phyloP scores from a whole-genome alignment of 2,888 invertebrate species.

The Eupithecia insigniata region DNA sequence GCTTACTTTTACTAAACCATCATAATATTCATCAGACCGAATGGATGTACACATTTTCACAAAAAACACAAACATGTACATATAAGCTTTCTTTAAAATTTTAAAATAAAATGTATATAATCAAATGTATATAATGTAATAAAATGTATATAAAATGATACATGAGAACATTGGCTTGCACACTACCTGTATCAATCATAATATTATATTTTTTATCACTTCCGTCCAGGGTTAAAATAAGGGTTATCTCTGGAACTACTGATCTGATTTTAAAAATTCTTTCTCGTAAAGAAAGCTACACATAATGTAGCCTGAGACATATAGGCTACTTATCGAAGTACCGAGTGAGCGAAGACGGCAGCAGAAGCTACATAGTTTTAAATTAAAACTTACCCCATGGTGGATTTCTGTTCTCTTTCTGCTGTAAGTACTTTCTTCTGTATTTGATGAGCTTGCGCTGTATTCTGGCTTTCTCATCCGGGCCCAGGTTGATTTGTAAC shows the following conservation, averaged over 20 bases:
- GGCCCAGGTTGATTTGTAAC: slow-evolving; percentile 85
- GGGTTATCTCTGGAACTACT: not conserved
- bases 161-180: not conserved
- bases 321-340: not conserved
- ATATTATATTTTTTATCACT: not conserved
- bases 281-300: not conserved
- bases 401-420: slow-evolving; percentile 88
- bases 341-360: not conserved
- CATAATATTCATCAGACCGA: not conserved
- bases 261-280: not conserved
- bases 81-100: not conserved
- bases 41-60: not conserved
- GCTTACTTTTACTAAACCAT: too few relatives aligned
- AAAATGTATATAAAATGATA: too few relatives aligned
- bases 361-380: not conserved
- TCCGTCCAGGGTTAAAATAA: not conserved
- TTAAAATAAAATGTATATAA: too few relatives aligned
- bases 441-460: slow-evolving; percentile 93
- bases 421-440: slow-evolving; percentile 90
- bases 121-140: too few relatives aligned
- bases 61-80: not conserved
- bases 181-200: not conserved
- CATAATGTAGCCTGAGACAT: not conserved
- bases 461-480: slow-evolving; percentile 89
- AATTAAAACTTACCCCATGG: slow-evolving; percentile 89